Evolutionary conservation across 2,113 vertebrate genomes (phyloP).

Genomic region (Grus americana): DNA sequence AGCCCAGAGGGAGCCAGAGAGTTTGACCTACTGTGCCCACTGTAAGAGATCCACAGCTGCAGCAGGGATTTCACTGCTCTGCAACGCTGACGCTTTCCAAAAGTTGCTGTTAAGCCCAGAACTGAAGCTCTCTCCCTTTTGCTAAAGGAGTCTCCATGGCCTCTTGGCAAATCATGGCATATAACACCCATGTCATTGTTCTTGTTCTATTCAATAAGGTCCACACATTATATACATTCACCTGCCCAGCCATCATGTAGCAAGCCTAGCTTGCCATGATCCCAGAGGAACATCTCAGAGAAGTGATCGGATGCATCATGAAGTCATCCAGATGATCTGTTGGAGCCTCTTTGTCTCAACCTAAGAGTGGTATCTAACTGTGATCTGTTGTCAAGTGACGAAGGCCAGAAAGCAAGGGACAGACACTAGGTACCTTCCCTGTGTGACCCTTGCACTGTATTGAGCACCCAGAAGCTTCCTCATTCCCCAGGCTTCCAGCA

Average conservation of each 20-base stretch:
- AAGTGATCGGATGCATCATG: neutral
- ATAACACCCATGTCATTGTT: neutral
- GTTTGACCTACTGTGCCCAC: neutral
- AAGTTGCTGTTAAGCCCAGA: neutral
- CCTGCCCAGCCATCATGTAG: neutral
- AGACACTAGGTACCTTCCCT: too few relatives aligned
- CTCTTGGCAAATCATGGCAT: neutral
- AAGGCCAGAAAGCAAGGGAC: neutral
- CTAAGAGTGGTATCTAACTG: neutral
- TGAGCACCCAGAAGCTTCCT: neutral
- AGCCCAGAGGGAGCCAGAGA: neutral
- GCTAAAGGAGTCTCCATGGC: neutral
- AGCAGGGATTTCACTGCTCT: neutral
- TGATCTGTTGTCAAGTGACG: neutral
- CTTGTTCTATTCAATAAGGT: neutral
- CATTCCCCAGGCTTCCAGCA: neutral
- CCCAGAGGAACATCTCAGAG: neutral
- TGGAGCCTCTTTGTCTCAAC: neutral
- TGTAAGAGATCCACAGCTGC: neutral
- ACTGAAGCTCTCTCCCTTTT: neutral
- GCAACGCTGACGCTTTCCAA: neutral
- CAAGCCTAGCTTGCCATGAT: neutral
- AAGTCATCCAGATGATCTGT: neutral
- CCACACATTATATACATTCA: accelerated
- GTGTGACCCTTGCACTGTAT: neutral